Evolutionary conservation across 1,140 invertebrate species (phyloP), one percentile per base, ranked within the genome.

Genomic region (Bacillus rossius): DNA sequence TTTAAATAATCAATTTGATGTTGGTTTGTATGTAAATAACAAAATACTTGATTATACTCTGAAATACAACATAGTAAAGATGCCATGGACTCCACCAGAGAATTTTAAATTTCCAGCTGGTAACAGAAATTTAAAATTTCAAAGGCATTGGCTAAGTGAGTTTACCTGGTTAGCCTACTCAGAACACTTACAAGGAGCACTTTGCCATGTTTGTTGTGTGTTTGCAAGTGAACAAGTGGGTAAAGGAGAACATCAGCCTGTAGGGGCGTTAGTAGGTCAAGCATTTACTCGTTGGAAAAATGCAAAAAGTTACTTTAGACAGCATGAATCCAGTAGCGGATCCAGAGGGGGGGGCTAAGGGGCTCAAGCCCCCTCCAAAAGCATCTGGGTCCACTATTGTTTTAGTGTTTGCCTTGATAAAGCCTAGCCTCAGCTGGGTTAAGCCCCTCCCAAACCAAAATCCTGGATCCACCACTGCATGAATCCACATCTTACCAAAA

Each of bases 231-330:
- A 45, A 45, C 43, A 45, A 19, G 43, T 45, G 43, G 43, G 43
- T 22, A 51, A 51, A 16, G 49, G 23, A 51, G 23, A 22, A 20
- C 23, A 51, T n/a, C 23, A 51, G 26, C 41, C 17, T 48, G 59
- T 51, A 61, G 55, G 45, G 59, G 29, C 29, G 4, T 34, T 34
- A 34, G 29, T 34, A 34, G 29, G 29, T 34, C 29, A 34, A 34
- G 29, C 29, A 34, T 34, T 34, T 34, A 34, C 29, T 34, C 29
- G 29, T 34, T 34, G 29, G 29, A 34, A 61, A 63, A 57, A 62
- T 45, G 61, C 49, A 8, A 59, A 25, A 26, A 55, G 62, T 57
- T 16, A 22, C 17, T 62, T 61, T 57, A 41, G 16, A 20, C 47
- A 57, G 17, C 61, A 64, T 48, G 23, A 47, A 52, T 22, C 8